These are phyloP conservation scores for Caenorhabditis japonica DNA, from an alignment of 2,888 invertebrate genomes.

Conservation along the genomic window DNA sequence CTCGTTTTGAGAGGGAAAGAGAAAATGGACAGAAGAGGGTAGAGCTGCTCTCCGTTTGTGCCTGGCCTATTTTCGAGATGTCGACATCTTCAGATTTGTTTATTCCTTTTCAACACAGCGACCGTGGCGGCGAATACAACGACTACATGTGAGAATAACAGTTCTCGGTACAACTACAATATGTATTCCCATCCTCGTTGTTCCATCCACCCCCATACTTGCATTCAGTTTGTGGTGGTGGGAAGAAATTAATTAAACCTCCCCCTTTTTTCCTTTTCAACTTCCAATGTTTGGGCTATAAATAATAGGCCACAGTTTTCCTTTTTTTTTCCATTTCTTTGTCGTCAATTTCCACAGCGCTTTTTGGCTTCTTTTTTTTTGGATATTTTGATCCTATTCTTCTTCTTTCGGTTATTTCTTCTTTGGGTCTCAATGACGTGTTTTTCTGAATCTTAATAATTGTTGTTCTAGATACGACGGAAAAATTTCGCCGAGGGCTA, in stretches of 20 bases:
- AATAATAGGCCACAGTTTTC: background rate
- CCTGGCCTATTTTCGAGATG: constrained; percentile 21
- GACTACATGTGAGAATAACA: too few relatives aligned
- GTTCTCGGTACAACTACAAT: too few relatives aligned
- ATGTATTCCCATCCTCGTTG: background rate
- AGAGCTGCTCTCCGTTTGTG: constrained; percentile 19
- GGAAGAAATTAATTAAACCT: background rate
- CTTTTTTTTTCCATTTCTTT: background rate
- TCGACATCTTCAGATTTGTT: constrained; percentile 47
- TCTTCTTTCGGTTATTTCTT: too few relatives aligned
- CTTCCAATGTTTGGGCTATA: background rate
- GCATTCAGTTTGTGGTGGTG: background rate
- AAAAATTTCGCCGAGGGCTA: too few relatives aligned
- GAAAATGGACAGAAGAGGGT: constrained; percentile 8
- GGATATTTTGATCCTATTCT: too few relatives aligned
- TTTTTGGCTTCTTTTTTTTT: too few relatives aligned
- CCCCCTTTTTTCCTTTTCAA: background rate
- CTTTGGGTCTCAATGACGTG: too few relatives aligned
- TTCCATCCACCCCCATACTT: background rate
- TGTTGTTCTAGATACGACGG: too few relatives aligned
- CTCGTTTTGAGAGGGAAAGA: constrained; percentile 14
- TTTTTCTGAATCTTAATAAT: too few relatives aligned
- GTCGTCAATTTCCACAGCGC: too few relatives aligned
- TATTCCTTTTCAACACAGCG: background rate
- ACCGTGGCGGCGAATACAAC: too few relatives aligned